Evolutionary conservation across 2,113 vertebrate genomes (phyloP).

Genomic region (Paramisgurnus dabryanus): DNA sequence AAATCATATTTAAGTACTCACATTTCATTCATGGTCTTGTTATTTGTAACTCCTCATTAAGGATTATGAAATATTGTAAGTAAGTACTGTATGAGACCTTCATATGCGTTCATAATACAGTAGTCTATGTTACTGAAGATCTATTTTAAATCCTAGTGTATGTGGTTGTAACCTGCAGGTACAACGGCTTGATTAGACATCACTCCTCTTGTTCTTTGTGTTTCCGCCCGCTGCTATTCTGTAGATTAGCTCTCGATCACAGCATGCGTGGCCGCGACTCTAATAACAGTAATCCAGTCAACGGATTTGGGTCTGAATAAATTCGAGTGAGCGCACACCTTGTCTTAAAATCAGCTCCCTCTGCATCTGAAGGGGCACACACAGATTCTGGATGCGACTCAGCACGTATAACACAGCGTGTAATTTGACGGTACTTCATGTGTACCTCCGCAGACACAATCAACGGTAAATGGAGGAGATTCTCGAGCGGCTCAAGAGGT

Average conservation of each 20-base stretch:
- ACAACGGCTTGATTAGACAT: constrained; percentile 53
- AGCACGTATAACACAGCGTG: constrained; percentile 47
- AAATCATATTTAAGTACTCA: no score
- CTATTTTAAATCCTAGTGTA: constrained; percentile 21
- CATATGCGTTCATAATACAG: no score
- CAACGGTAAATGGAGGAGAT: constrained; percentile 50
- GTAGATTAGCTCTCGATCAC: constrained; percentile 59
- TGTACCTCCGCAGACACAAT: constrained; percentile 54
- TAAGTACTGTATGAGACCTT: no score
- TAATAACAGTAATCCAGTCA: constrained; percentile 58
- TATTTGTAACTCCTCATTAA: no score
- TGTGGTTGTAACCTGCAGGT: constrained; percentile 29
- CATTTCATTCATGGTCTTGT: no score
- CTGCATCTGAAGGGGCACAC: constrained; percentile 23
- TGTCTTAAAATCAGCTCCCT: constrained; percentile 44
- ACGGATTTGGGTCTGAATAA: constrained; percentile 50
- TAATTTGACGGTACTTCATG: constrained; percentile 55
- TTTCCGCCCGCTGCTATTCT: constrained; percentile 43
- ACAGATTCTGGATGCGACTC: constrained; percentile 22
- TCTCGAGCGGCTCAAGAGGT: constrained; percentile 54
- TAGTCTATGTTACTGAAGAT: constrained; percentile 33
- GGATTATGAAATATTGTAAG: no score
- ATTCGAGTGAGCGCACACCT: constrained; percentile 36
- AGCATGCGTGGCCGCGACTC: constrained; percentile 49
- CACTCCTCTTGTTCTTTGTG: constrained; percentile 53